These are phyloP conservation scores for Drosophila diplacantha DNA, from an alignment of 2,888 invertebrate genomes.

Conservation along the genomic window DNA sequence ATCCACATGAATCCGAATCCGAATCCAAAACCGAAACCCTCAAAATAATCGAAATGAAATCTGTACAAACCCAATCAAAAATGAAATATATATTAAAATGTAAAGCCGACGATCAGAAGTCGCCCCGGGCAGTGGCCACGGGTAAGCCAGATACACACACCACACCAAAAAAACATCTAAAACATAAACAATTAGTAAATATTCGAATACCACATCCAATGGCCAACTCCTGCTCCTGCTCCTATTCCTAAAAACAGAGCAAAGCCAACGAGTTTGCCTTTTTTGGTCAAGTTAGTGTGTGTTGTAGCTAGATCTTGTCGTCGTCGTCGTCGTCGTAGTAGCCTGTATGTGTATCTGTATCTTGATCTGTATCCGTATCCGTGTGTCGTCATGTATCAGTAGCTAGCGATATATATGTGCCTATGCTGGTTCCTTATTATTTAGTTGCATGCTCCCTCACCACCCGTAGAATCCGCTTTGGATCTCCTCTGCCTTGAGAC, in stretches of 20 bases:
- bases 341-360: background rate
- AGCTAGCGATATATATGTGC: conserved; percentile 6
- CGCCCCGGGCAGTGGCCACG: conserved; percentile 64
- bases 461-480: conserved; percentile 12
- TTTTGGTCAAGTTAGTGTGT: conserved; percentile 7
- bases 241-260: conserved; percentile 5
- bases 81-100: conserved; percentile 1
- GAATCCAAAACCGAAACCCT: conserved; percentile 9
- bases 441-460: conserved; percentile 30
- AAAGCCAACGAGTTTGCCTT: conserved; percentile 16
- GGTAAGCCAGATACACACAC: conserved; percentile 64
- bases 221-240: conserved; percentile 3
- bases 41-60: conserved; percentile 4
- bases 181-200: background rate
- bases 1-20: conserved; percentile 19
- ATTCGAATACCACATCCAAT: conserved; percentile 2
- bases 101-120: conserved; percentile 70
- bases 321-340: conserved; percentile 4
- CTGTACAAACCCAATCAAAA: conserved; percentile 1
- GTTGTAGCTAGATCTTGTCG: conserved; percentile 4
- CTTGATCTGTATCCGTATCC: background rate
- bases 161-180: conserved; percentile 3
- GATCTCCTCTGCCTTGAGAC: conserved; percentile 5
- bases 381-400: conserved; percentile 1
- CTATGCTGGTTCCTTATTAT: background rate